Evolutionary conservation across 2,888 invertebrate genomes (phyloP).

Genomic region (Eupelmus urozonus): DNA sequence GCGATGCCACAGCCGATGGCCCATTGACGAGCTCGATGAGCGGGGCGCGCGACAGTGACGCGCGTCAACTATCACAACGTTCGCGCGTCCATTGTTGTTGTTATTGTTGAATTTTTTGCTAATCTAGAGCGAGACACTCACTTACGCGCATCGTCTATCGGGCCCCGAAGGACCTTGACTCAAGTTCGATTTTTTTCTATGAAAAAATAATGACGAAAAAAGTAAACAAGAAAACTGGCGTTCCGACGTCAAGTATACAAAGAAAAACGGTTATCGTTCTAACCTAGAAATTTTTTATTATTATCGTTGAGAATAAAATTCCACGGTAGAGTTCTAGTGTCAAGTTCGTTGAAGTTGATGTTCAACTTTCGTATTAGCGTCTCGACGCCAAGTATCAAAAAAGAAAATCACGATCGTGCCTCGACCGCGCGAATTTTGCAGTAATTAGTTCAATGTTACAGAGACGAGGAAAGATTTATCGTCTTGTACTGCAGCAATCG

Average conservation of each 20-base stretch:
- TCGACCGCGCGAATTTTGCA: not conserved
- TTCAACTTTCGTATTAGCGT: slow-evolving; percentile 12
- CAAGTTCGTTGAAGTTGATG: not conserved
- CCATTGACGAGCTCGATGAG: slow-evolving; percentile 22
- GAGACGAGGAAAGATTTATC: not conserved
- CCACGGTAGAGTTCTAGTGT: slow-evolving; percentile 12
- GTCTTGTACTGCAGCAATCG: not conserved
- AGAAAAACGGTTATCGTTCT: not conserved
- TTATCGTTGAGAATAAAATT: slow-evolving; percentile 40
- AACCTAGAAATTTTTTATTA: not conserved
- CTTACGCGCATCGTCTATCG: slow-evolving; percentile 2
- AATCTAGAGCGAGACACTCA: slow-evolving; percentile 24
- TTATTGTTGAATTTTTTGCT: slow-evolving; percentile 60
- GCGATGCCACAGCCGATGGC: slow-evolving; percentile 29
- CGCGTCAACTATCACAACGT: slow-evolving; percentile 7
- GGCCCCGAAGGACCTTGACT: slow-evolving; percentile 42
- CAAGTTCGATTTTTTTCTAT: slow-evolving; percentile 58
- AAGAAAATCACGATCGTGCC: not conserved
- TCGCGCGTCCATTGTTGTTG: slow-evolving; percentile 53
- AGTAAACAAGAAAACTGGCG: not conserved
- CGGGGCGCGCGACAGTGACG: not conserved
- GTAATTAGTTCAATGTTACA: not conserved
- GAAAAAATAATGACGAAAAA: no score
- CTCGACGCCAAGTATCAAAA: slow-evolving; percentile 1
- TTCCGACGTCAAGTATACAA: slow-evolving; percentile 3